Base-by-base conservation (phyloP, 2,888 invertebrate genomes). In the Lysandra bellargus region DNA sequence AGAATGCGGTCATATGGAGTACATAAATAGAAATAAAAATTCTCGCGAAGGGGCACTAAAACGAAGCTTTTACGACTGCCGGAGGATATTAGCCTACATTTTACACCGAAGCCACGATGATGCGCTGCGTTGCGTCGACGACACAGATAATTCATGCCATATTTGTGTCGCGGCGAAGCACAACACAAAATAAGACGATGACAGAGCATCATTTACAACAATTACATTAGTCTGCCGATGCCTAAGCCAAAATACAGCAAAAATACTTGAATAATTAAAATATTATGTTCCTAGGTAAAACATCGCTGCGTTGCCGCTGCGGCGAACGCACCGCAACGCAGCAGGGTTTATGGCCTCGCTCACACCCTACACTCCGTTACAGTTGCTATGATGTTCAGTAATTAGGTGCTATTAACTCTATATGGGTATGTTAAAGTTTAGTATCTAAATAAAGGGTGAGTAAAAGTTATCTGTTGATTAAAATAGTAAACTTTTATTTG, bases 81-180 rank as follows among this genome's bases (percentile, higher is more conserved):
- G 53, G 30, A 53, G 76, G 76, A 76, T 57, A 76, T 76, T 76
- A 76, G 76, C 76, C 76, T 76, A 76, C 57, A 76, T 76, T 76
- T 53, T 30, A 53, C 57, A 57, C 1, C 17, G 17, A 57, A 1
- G 57, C 57, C 57, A 57, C 17, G 57, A 57, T 57, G 57, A 17
- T 17, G 57, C 57, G 17, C 4, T 12, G 49, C 49, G 14, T 17
- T 57, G 57, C 57, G 57, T 17, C 57, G 57, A 4, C 57, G 14
- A 4, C 12, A 57, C 14, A 3, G 53, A 14, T 53, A 53, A 57
- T 4, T 0, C 2, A 12, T 53, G 14, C 14, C 14, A 14, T 14
- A 4, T 53, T 53, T 12, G 53, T 4, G 53, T 14, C 14, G 14
- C 53, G 4, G 9, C 53, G 53, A 40, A 7, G 40, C 40, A 40